Percentiles rank a stretch among this genome's conserved stretches.
Conservation (phyloP, 2,888 invertebrate species). For the Hetaerina titia region DNA sequence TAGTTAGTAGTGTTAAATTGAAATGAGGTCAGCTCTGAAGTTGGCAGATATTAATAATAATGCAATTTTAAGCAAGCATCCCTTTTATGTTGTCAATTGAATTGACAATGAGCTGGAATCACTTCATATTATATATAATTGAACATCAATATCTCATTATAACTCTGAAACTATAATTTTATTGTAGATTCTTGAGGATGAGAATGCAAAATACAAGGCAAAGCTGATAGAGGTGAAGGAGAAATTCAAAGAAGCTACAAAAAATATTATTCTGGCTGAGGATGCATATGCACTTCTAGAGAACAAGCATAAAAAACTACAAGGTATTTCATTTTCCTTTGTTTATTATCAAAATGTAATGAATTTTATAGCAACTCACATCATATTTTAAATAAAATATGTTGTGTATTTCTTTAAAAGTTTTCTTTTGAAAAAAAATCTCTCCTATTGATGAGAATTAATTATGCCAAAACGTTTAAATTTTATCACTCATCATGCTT, state of each 20-base stretch:
- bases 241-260: conserved; percentile 25
- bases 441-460: no score
- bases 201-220: conserved; percentile 22
- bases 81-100: no score
- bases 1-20: no score
- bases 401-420: background rate
- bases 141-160: background rate
- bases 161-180: background rate
- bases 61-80: no score
- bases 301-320: conserved; percentile 3
- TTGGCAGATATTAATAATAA: no score
- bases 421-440: background rate
- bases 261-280: conserved; percentile 13
- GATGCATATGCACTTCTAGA: background rate
- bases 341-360: no score
- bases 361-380: background rate
- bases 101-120: no score
- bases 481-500: no score
- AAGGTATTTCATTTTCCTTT: conserved; percentile 23
- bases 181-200: background rate
- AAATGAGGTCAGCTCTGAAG: no score
- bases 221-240: conserved; percentile 26
- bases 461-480: no score
- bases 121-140: background rate
- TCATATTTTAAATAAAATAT: background rate